A percentile compares a stretch with the other conserved stretches of the same genome.
Evolutionary conservation across 37 sponge, comb jelly and placozoan genomes (phyloP).

Genomic region (Oscarella lobularis): DNA sequence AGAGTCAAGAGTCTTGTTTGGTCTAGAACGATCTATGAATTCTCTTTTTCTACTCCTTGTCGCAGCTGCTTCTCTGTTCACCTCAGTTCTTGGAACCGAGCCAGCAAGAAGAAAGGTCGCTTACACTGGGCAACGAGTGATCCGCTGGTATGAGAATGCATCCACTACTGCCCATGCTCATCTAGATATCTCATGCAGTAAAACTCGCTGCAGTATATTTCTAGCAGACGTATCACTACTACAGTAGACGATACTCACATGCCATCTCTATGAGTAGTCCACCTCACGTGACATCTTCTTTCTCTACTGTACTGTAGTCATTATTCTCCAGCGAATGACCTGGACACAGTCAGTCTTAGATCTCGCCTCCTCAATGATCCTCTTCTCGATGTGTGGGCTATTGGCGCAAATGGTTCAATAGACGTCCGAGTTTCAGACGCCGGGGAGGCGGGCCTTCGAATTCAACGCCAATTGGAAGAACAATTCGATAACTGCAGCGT

Average conservation of each 20-base stretch:
- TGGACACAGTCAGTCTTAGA: no score
- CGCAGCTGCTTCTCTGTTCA: no score
- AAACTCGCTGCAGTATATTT: background rate
- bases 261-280: background rate
- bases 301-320: no score
- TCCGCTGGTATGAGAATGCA: background rate
- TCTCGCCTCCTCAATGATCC: slow-evolving; percentile 1
- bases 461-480: background rate
- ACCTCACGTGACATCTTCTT: no score
- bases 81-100: no score
- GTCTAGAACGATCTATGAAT: no score
- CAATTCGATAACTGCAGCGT: background rate
- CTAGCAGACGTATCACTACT: background rate
- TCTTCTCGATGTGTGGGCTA: slow-evolving; percentile 1
- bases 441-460: background rate
- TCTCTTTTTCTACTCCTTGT: no score
- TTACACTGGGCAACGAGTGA: background rate
- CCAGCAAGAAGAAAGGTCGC: background rate
- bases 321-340: no score
- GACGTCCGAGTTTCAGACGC: background rate
- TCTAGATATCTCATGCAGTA: background rate
- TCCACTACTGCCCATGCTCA: background rate
- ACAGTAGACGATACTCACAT: background rate
- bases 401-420: background rate
- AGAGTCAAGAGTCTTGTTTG: no score